Conservation (phyloP, 2,113 vertebrate genomes). For the Pedionomus torquatus region DNA sequence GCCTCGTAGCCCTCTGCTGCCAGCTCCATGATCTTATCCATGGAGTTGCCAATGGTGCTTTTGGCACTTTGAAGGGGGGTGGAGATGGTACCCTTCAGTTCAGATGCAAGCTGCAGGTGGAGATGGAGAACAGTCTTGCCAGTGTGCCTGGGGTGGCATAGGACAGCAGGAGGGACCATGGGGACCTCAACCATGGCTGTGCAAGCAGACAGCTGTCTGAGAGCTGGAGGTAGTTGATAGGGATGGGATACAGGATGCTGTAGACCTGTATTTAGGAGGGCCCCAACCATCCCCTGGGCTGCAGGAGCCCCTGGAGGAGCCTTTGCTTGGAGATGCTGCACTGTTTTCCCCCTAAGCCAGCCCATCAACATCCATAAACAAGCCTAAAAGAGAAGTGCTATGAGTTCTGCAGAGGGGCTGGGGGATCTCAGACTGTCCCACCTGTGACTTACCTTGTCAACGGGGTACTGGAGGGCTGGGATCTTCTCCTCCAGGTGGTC, state of each 20-base stretch:
- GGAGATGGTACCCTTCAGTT: conserved; percentile 77
- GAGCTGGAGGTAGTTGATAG: not conserved
- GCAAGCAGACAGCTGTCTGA: not conserved
- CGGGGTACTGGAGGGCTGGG: conserved; percentile 79
- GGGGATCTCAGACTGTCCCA: not conserved
- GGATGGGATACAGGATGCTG: not conserved
- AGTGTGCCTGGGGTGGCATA: not conserved
- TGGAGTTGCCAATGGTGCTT: conserved; percentile 71
- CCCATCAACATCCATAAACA: not conserved
- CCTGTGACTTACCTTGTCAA: conserved; percentile 74
- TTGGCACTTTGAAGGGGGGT: conserved; percentile 70
- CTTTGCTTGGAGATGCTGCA: not conserved
- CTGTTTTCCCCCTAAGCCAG: not conserved
- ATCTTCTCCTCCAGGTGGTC: conserved; percentile 83
- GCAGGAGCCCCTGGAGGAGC: not conserved
- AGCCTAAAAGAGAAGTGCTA: not conserved
- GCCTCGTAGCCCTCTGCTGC: conserved; percentile 59
- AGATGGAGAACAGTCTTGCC: not conserved
- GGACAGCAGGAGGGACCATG: not conserved
- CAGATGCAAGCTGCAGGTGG: conserved; percentile 72
- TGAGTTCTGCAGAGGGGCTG: not conserved
- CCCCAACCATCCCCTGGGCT: not conserved
- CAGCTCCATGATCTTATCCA: conserved; percentile 72
- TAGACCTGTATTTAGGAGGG: not conserved
- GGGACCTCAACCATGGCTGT: not conserved